Evolutionary conservation across 2,888 invertebrate genomes (phyloP).

Genomic region (Drosophila mercatorum): DNA sequence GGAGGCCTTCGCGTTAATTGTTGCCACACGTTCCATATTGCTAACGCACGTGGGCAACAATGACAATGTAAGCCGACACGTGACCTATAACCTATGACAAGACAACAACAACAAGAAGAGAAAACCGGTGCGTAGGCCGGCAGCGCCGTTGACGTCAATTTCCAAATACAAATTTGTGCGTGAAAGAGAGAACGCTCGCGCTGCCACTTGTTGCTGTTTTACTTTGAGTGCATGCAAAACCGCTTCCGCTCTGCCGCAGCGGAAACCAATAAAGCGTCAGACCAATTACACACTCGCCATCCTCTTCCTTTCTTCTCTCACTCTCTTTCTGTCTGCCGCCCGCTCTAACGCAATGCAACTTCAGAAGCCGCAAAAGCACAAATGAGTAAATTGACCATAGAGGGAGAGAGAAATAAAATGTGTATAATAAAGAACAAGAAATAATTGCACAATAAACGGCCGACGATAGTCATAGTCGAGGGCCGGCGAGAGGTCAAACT

Average conservation of each 20-base stretch:
- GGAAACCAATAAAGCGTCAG: constrained; percentile 55
- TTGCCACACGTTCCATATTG: constrained; percentile 69
- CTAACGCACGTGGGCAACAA: constrained; percentile 66
- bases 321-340: constrained; percentile 1
- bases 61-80: constrained; percentile 48
- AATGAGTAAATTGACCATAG: constrained; percentile 39
- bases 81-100: constrained; percentile 56
- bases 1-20: constrained; percentile 65
- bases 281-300: constrained; percentile 35
- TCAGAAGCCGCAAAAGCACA: constrained; percentile 44
- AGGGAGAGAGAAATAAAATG: constrained; percentile 52
- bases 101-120: constrained; percentile 6
- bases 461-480: constrained; percentile 45
- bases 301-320: constrained; percentile 10
- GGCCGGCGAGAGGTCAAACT: constrained; percentile 67
- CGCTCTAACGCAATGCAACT: constrained; percentile 41
- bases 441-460: constrained; percentile 68
- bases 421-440: constrained; percentile 50
- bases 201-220: constrained; percentile 54
- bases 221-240: constrained; percentile 37
- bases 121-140: constrained; percentile 42
- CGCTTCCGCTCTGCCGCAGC: constrained; percentile 58
- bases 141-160: constrained; percentile 20
- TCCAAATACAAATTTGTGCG: constrained; percentile 15
- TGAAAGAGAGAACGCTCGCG: not conserved